A percentile compares a stretch with the other conserved stretches of the same genome.
These are phyloP conservation scores for Vanessa cardui DNA, from an alignment of 2,888 invertebrate genomes.

Conservation along the genomic window DNA sequence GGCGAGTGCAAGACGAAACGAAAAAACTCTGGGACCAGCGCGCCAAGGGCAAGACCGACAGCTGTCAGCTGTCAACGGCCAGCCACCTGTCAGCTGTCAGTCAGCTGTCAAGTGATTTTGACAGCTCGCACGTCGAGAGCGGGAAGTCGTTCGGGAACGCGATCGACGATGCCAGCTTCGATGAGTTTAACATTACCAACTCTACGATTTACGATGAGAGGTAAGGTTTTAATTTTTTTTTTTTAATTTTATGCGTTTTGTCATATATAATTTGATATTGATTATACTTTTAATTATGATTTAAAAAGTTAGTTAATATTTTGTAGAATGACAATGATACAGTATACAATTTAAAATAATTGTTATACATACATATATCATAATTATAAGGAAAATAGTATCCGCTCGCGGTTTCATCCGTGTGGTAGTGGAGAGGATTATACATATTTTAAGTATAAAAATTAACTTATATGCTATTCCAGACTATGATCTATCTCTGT, in stretches of 20 bases:
- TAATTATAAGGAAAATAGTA: too few species aligned
- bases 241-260: background rate
- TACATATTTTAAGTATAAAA: too few species aligned
- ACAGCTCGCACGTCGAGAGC: conserved; percentile 33
- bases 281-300: too few species aligned
- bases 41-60: conserved; percentile 51
- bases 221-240: conserved; percentile 50
- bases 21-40: conserved; percentile 91
- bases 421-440: too few species aligned
- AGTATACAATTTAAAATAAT: too few species aligned
- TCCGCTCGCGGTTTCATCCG: too few species aligned
- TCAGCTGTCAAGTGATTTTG: conserved; percentile 37
- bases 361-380: too few species aligned
- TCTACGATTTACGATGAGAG: conserved; percentile 71
- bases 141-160: conserved; percentile 41
- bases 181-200: conserved; percentile 61
- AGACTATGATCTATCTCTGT: too few species aligned
- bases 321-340: too few species aligned
- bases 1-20: conserved; percentile 94
- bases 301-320: too few species aligned
- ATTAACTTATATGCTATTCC: too few species aligned
- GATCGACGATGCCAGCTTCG: conserved; percentile 58
- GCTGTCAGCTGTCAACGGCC: conserved; percentile 35
- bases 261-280: too few species aligned
- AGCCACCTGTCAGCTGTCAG: conserved; percentile 39